phyloP scores from a whole-genome alignment of 2,113 vertebrate genomes.

The Dicaeum eximium region DNA sequence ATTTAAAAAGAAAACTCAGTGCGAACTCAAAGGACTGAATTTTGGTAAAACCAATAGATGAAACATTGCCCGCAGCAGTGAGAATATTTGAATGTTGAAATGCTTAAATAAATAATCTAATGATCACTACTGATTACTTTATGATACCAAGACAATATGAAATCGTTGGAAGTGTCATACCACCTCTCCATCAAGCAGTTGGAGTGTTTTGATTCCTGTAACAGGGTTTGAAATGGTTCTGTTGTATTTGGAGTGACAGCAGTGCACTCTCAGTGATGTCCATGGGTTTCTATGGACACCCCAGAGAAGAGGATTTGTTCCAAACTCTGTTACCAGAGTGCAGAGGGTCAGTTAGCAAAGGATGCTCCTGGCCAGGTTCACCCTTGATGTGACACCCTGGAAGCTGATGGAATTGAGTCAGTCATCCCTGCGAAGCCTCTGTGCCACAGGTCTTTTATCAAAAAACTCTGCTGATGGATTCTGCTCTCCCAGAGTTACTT shows the following conservation, averaged over 20 bases:
- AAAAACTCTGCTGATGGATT: not conserved
- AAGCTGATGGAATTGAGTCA: not conserved
- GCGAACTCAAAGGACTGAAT: not conserved
- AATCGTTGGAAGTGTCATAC: not conserved
- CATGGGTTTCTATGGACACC: not conserved
- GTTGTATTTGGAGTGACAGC: not conserved
- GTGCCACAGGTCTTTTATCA: not conserved
- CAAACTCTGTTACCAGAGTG: not conserved
- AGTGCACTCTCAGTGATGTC: not conserved
- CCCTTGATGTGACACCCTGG: not conserved
- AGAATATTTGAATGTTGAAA: not conserved
- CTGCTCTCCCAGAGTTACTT: not conserved
- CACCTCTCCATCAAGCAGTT: slow-evolving; percentile 34
- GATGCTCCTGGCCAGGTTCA: not conserved
- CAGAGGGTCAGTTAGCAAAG: not conserved
- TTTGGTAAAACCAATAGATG: not conserved
- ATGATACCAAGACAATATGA: not conserved
- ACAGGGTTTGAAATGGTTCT: not conserved
- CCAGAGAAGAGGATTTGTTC: not conserved
- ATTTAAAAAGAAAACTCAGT: not conserved
- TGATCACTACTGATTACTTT: not conserved
- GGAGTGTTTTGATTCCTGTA: slow-evolving; percentile 23
- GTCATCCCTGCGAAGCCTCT: accelerated
- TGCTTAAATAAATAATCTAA: not conserved
- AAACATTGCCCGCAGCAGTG: not conserved